Percentiles rank a stretch among this genome's conserved stretches.
These are phyloP conservation scores for Amniataba percoides DNA, from an alignment of 2,797 vertebrate species.

Conservation along the genomic window DNA sequence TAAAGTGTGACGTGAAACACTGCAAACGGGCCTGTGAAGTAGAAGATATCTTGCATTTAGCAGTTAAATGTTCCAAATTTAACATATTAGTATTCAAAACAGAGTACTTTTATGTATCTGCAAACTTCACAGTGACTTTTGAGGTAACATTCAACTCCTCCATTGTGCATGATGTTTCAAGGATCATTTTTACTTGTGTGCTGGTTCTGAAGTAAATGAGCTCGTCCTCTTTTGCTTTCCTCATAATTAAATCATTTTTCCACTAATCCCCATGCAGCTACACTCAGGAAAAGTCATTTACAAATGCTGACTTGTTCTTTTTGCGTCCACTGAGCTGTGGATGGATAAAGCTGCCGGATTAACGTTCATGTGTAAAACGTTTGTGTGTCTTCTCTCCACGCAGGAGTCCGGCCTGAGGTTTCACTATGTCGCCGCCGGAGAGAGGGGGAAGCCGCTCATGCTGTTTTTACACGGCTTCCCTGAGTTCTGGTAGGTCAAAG, in stretches of 20 bases:
- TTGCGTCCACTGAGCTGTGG: conserved; percentile 21
- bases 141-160: background rate
- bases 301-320: conserved; percentile 6
- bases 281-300: background rate
- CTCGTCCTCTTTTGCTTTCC: background rate
- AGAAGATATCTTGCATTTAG: background rate
- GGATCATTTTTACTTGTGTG: background rate
- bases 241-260: conserved; percentile 6
- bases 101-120: background rate
- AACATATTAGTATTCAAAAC: background rate
- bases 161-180: background rate
- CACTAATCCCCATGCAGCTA: background rate
- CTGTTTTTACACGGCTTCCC: conserved; percentile 98
- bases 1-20: background rate
- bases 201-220: conserved; percentile 1
- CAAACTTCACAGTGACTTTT: background rate
- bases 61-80: background rate
- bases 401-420: conserved; percentile 98
- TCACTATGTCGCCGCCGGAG: conserved; percentile 98
- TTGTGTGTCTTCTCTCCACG: conserved; percentile 22
- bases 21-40: background rate
- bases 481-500: conserved; percentile 94
- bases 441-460: conserved; percentile 97
- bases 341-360: background rate
- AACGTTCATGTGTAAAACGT: conserved; percentile 3